Evolutionary conservation across 2,113 vertebrate genomes (phyloP), one percentile per base, ranked within the genome.

Genomic region (Xenopus borealis): DNA sequence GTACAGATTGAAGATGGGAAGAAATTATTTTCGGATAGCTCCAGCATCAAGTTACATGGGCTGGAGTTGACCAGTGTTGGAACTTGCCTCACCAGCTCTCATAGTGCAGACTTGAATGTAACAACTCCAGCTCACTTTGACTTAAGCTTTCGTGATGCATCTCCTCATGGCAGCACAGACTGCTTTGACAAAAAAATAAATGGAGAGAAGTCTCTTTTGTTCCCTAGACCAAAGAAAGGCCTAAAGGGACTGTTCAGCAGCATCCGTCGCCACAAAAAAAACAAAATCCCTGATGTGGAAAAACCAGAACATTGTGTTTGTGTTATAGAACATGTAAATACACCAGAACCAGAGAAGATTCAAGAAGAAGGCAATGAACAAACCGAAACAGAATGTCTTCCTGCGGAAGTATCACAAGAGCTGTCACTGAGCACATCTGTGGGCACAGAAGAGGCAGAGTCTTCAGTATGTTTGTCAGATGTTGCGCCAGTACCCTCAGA

Each of bases 221-320:
- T 90, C 2, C 82, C 91, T 0, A 89, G 94, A 14, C 89, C 94
- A 69, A 97, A 91, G 71, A 94, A 90, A 79, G 94, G 96, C n/a
- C 82, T 98, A n/a, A 94, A 91, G 70, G 90, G 95, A 14, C 90
- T 99, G 66, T 95, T 99, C 58, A 94, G 88, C 81, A 98, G 96
- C 86, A 95, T 99, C 69, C 92, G 93, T 47, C 91, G 93, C 62
- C 93, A 95, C 79, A 90, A 93, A 65, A 95, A 94, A 85, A 92
- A 85, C 82, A 95, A 92, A 83, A 86, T 86, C 57, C 71, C 69
- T 0, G 92, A 89, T 53, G 62, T 78, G 6, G 94, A 93, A 72
- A 94, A 90, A 81, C 73, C 79, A 0, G 91, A 93, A 81, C 79
- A 76, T 1, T 71, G 63, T 0, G 81, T 83, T 62, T 80, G 82